These are phyloP conservation scores for Oostethus manadensis DNA, from an alignment of 2,113 vertebrate species.

Conservation along the genomic window DNA sequence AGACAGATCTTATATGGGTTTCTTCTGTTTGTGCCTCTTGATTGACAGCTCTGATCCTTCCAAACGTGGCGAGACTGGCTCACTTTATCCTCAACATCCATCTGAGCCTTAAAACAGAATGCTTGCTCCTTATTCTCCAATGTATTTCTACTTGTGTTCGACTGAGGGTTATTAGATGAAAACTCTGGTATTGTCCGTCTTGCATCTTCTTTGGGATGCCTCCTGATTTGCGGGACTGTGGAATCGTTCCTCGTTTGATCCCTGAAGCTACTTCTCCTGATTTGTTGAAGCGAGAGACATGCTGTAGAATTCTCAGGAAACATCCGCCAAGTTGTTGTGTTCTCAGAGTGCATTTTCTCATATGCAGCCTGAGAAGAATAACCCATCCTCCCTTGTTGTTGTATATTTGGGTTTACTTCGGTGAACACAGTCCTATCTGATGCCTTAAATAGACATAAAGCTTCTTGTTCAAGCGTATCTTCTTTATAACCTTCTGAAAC, in stretches of 20 bases:
- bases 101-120: conserved; percentile 21
- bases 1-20: conserved; percentile 28
- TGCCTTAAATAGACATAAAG: conserved; percentile 6
- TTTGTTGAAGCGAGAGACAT: conserved; percentile 9
- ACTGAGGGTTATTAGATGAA: background rate
- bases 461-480: conserved; percentile 6
- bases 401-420: background rate
- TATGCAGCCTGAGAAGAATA: background rate
- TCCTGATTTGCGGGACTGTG: conserved; percentile 3
- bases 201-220: conserved; percentile 14
- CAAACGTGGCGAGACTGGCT: conserved; percentile 26
- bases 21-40: conserved; percentile 23
- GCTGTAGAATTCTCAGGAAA: conserved; percentile 12
- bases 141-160: background rate
- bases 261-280: conserved; percentile 12
- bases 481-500: no score
- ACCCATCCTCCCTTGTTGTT: no score
- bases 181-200: background rate
- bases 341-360: conserved; percentile 19
- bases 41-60: conserved; percentile 41
- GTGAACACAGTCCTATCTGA: no score
- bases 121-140: conserved; percentile 1
- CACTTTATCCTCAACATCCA: conserved; percentile 8
- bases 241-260: conserved; percentile 7
- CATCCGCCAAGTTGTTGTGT: background rate